These are phyloP conservation scores for Euwallacea fornicatus DNA, from an alignment of 1,140 invertebrate species.

Conservation along the genomic window DNA sequence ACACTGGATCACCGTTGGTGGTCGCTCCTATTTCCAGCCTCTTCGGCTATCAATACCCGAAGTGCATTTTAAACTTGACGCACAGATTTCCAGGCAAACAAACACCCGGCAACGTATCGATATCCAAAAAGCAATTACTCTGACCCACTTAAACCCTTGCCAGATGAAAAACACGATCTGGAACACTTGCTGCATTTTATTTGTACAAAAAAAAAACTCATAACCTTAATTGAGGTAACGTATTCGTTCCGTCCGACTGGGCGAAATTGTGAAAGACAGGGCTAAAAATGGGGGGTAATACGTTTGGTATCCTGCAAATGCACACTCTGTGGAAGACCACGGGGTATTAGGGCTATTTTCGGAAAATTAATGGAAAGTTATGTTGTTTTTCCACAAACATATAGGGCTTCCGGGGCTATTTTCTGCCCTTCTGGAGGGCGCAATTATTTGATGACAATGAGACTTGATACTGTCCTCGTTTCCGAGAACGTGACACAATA, in stretches of 20 bases:
- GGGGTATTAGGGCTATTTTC: conserved; percentile 1
- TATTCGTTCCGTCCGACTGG: too few species aligned
- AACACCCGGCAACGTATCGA: conserved; percentile 8
- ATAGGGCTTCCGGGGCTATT: too few species aligned
- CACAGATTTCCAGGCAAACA: conserved; percentile 7
- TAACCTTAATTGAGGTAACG: neutral
- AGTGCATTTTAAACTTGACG: neutral
- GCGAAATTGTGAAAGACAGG: too few species aligned
- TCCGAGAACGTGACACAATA: too few species aligned
- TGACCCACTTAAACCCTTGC: conserved; percentile 8
- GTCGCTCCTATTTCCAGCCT: too few species aligned
- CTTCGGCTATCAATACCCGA: neutral
- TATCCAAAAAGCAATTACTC: conserved; percentile 16
- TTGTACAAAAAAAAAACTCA: conserved; percentile 9
- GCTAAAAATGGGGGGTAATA: too few species aligned
- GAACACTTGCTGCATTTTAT: conserved; percentile 7
- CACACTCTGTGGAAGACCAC: conserved; percentile 2
- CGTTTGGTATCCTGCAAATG: too few species aligned
- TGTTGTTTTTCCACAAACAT: conserved; percentile 1
- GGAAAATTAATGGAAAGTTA: conserved; percentile 6
- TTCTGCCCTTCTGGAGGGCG: too few species aligned
- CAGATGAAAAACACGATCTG: conserved; percentile 17
- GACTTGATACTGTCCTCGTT: too few species aligned
- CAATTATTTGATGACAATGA: too few species aligned
- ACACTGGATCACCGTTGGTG: too few species aligned